Evolutionary conservation across 2,888 invertebrate species (phyloP), one percentile per base, ranked within the genome.

Genomic region (Sinohyriopsis cumingii): DNA sequence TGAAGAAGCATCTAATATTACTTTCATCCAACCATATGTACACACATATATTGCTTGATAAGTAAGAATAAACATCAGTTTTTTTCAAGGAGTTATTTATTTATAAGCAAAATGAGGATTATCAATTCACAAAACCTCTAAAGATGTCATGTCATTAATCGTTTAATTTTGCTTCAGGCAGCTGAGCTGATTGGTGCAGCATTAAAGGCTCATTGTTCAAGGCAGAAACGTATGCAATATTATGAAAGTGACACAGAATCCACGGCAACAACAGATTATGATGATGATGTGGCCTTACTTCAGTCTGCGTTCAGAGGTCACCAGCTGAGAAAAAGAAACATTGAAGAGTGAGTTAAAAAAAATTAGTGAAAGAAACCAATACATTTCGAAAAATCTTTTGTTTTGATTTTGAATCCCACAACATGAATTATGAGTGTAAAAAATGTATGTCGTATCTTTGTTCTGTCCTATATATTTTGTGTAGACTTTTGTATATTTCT

Each of bases 261-360:
- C 57, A 77, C 79, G 9, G 81, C 80, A 9, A 75, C 76, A 45
- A 80, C 81, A 54, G 68, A 71, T 0, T 76, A 76, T 56, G 82
- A 85, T 67, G 81, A 83, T 28, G 85, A 82, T 67, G 78, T 82
- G 1, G 74, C 79, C 57, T 70, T 84, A 6, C 83, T 86, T n/a
- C 84, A 84, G 71, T 85, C 86, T n/a, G 81, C 82, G 45, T 63
- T 86, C 12, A 71, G 73, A 61, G 86, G 86, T 57, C 86, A 86
- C 68, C 63, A 71, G 55, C 71, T 55, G 72, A 81, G 67, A 63
- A 71, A 65, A 67, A 78, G 9, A 73, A 74, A 62, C 63, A 70
- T 45, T 24, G 12, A 24, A 45, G 12, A 45, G 45, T 45, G 45
- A 45, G 45, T 45, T 45, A 45, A 1, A 45, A 12, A 45, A 45